Base-by-base conservation (phyloP, 2,113 vertebrate species). In the Megaptera novaeangliae region DNA sequence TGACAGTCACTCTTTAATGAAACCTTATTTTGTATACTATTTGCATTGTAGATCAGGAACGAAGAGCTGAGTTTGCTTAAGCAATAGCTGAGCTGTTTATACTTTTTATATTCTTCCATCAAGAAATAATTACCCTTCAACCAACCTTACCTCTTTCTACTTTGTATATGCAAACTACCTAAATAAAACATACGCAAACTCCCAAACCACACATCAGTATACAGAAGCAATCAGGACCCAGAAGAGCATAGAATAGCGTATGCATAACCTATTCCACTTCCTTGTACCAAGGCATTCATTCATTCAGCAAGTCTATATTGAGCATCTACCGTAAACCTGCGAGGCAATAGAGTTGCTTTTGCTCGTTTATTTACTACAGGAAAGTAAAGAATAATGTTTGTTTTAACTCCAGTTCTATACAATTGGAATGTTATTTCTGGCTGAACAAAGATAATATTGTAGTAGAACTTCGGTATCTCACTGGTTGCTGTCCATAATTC, bases 101-200 rank as follows among this genome's bases (percentile, higher is more conserved):
- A 94, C 93, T 94, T 95, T 95, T 96, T 98, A 92, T 96, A 95
- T 97, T 96, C 49, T 87, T 95, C 94, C 39, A 97, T 98, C 92
- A 97, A 97, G 77, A 97, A 96, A 96, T 95, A 96, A 96, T 97
- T 97, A 96, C 91, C 96, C 96, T 97, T 95, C 89, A 97, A 61
- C 90, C 91, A 97, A n/a, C 95, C 92, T 96, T 95, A 97, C 78
- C 64, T 94, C 90, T 81, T 96, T 94, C 52, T 36, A 81, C 69
- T 77, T 95, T 80, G 72, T 64, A 41, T 81, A 88, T 95, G 29
- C 90, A 95, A 85, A 92, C 36, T 75, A 63, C 69, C 69, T 87
- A 96, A 94, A 85, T 97, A 88, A 97, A 96, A 95, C 64, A 92
- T 86, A 90, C 46, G 57, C 90, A 36, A 84, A 87, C 31, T 88